Base-by-base conservation (phyloP, 2,888 invertebrate species). In the Netelia inedita region DNA sequence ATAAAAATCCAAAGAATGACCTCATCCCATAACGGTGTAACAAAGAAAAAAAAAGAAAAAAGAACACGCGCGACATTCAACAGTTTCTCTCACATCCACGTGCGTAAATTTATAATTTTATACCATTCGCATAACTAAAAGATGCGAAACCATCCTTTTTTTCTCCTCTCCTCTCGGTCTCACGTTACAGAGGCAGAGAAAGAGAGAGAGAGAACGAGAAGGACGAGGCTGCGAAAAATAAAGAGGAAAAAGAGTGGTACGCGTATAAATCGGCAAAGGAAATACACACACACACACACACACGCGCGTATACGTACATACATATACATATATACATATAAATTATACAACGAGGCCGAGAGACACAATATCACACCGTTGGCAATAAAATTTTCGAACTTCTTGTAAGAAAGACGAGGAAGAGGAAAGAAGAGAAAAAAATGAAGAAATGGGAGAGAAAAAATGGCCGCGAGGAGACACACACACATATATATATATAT, bases 361-460 rank as follows among this genome's bases (percentile, higher is more conserved):
- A 46, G 46, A 72, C 61, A 82, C 78, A 82, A 71, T 81, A 78
- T 81, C 83, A 55, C 57, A 50, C 65, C 73, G 76, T 73, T 81
- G 81, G 81, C 74, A 75, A 85, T 82, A 82, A 85, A 84, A 55
- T 69, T 74, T 75, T 65, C 74, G 61, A 73, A 78, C 78, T 73
- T 71, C 69, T 78, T 65, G 46, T 41, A 14, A 80, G 35, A 50
- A 73, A 61, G 68, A 19, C 43, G 72, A 53, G 46, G 28, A 59
- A 41, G 78, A 61, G 55, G 85, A 85, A 87, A 83, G 68, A 61
- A 10, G 61, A 75, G 61, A 68, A 59, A 55, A 73, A 16, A 75
- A 57, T 79, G 28, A 55, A 23, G 59, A 16, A 63, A 66, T 8
- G 65, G 35, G 35, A 63, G n/a, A 53, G 23, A 71, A 76, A 78